Evolutionary conservation across 2,113 vertebrate genomes (phyloP), one percentile per base, ranked within the genome.

Genomic region (Meleagris gallopavo): DNA sequence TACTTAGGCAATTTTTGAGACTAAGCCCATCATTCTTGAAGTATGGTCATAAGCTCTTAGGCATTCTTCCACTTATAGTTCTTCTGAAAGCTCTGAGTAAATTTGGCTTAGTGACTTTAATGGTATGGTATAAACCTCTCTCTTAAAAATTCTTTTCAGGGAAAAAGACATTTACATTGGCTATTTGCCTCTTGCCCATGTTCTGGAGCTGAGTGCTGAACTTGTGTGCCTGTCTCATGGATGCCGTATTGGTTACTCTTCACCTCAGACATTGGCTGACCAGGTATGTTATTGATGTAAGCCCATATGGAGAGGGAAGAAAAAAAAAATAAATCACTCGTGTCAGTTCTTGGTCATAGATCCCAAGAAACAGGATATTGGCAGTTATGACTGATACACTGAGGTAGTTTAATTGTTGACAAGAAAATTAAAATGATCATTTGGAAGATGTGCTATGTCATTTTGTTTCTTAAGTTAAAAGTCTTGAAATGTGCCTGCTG

Each of bases 101-200:
- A 58, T 76, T 46, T 41, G 57, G 14, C 36, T n/a, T 89, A 48
- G 29, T 70, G 48, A 32, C 41, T 65, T 10, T 22, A 43, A 30
- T 24, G 19, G 15, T 82, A 11, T 5, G 36, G 4, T 8, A 15
- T 22, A 76, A 80, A 70, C 8, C 2, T 57, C 1, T 69, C 4
- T 61, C 54, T 67, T 24, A 48, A 88, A 72, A 54, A 10, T 78
- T 60, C 19, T 90, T 96, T 85, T 11, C 97, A 99, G 99, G 91
- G 98, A 98, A 92, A 98, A 98, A 24, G 99, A 99, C 88, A 98
- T 98, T 9, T 99, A 99, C 57, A 98, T 99, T 36, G 99, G 98
- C 5, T 99, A 99, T 96, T 97, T 99, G 84, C 99, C 99, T 30
- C 98, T 99, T 67, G 99, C 99, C 32, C 99, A 99, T 7, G 99